These are phyloP conservation scores for Netelia virgata DNA, from an alignment of 2,888 invertebrate species.

Conservation along the genomic window DNA sequence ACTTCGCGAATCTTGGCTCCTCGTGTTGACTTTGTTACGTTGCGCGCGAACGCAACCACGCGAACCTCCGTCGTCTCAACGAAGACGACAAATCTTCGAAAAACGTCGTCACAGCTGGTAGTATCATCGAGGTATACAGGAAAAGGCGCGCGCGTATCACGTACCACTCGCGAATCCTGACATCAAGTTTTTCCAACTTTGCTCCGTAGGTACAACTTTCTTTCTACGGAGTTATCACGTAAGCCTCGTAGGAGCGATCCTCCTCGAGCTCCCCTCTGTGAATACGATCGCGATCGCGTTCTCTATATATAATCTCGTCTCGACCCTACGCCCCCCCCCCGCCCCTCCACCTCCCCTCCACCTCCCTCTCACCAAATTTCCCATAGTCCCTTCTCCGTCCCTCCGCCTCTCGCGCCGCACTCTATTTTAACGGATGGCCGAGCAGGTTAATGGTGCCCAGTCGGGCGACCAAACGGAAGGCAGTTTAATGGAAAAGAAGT, in stretches of 20 bases:
- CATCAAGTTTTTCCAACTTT: constrained; percentile 56
- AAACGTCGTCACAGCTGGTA: constrained; percentile 35
- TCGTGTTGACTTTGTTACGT: constrained; percentile 53
- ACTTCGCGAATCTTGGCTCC: constrained; percentile 40
- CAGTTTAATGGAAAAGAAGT: constrained; percentile 82
- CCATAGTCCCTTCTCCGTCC: background rate
- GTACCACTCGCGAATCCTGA: constrained; percentile 60
- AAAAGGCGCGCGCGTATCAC: constrained; percentile 57
- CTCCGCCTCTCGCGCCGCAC: constrained; percentile 70
- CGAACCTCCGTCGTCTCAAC: constrained; percentile 55
- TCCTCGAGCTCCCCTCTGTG: constrained; percentile 41
- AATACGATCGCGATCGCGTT: constrained; percentile 53
- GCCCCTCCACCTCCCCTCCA: constrained; percentile 19
- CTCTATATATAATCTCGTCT: constrained; percentile 58
- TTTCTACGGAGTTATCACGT: constrained; percentile 46
- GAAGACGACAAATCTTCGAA: constrained; percentile 65
- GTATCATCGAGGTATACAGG: constrained; percentile 36
- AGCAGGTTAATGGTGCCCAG: constrained; percentile 82
- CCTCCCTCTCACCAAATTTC: constrained; percentile 9
- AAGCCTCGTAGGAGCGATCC: constrained; percentile 58
- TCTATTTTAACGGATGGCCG: constrained; percentile 82
- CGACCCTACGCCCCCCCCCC: constrained; percentile 47
- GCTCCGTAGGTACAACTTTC: constrained; percentile 32
- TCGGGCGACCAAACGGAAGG: constrained; percentile 80
- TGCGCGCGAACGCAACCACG: constrained; percentile 33